phyloP scores from a whole-genome alignment of 2,797 vertebrate genomes.

The Coluber constrictor region DNA sequence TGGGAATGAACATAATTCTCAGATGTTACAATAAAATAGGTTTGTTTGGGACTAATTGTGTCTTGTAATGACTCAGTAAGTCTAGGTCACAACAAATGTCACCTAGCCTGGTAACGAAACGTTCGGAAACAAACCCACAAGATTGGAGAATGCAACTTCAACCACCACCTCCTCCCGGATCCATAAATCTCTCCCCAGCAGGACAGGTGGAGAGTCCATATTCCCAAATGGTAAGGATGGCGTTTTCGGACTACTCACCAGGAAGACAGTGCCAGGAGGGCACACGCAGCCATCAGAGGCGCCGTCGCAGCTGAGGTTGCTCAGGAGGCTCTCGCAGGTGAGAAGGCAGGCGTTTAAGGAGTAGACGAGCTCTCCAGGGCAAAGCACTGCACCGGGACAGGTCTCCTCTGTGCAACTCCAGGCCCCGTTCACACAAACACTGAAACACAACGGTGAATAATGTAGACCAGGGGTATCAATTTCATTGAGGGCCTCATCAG shows the following conservation, averaged over 20 bases:
- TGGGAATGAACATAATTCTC: too few relatives aligned
- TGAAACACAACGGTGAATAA: slow-evolving; percentile 41
- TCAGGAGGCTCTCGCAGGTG: slow-evolving; percentile 77
- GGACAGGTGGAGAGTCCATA: not conserved
- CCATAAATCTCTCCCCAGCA: not conserved
- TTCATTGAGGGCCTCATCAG: too few relatives aligned
- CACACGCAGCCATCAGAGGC: slow-evolving; percentile 81
- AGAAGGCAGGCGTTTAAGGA: slow-evolving; percentile 80
- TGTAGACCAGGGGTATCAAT: too few relatives aligned
- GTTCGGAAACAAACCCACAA: too few relatives aligned
- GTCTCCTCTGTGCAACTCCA: slow-evolving; percentile 77
- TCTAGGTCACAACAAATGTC: too few relatives aligned
- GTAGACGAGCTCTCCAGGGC: slow-evolving; percentile 78
- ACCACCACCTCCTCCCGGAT: not conserved
- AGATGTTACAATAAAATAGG: too few relatives aligned
- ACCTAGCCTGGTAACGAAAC: too few relatives aligned
- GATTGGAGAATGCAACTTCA: too few relatives aligned
- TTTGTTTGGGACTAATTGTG: too few relatives aligned
- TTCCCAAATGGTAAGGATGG: not conserved
- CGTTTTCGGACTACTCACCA: slow-evolving; percentile 67
- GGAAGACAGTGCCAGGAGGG: slow-evolving; percentile 77
- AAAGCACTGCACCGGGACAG: slow-evolving; percentile 72
- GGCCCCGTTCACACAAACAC: slow-evolving; percentile 72
- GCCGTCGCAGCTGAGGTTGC: slow-evolving; percentile 68
- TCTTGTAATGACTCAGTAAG: too few relatives aligned